Base-by-base conservation (phyloP, 2,888 invertebrate species). In the Phaedon cochleariae region DNA sequence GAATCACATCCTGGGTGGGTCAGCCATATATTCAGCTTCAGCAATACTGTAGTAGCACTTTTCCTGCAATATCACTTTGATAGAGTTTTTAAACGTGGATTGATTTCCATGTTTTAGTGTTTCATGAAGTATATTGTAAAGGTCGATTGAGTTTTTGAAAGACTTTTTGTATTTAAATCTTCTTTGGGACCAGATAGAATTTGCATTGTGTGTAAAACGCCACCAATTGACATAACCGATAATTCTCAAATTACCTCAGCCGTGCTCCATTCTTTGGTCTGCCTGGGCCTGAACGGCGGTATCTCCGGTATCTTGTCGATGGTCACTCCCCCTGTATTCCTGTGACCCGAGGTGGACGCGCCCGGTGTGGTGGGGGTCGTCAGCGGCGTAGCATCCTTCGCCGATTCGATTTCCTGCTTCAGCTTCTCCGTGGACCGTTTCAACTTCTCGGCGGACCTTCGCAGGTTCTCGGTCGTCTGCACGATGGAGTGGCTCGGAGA, bases 271-370 rank as follows among this genome's bases (percentile, higher is more conserved):
- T 87, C 87, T 62, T 85, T 85, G n/a, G 87, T 87, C 77, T 87
- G 87, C 71, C 86, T 84, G 18, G 86, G 85, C 74, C 83, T 85
- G 77, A 84, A 87, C 20, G 88, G 87, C 60, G 88, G 88, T 72
- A 86, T 85, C 74, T 84, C 85, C 68, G 85, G 80, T 67, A 88
- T 84, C 59, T 82, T 79, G 51, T 82, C 80, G 1, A 81, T 73
- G 0, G 81, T 80, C 20, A 83, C 81, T 3, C 80, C 81, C n/a
- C 81, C 64, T 0, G 74, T 67, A 57, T 79, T 82, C 79, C 65
- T 78, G 71, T 74, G 82, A n/a, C n/a, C n/a, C n/a, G 69, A 69
- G 26, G 71, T 74, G 63, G 73, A 66, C 55, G 79, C 70, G 52
- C 85, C 86, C 81, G 84, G 87, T 82, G 61, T 86, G 82, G 87